A percentile compares a stretch with the other conserved stretches of the same genome.
Conservation (phyloP, 2,888 invertebrate species). For the Apotomis betuletana region DNA sequence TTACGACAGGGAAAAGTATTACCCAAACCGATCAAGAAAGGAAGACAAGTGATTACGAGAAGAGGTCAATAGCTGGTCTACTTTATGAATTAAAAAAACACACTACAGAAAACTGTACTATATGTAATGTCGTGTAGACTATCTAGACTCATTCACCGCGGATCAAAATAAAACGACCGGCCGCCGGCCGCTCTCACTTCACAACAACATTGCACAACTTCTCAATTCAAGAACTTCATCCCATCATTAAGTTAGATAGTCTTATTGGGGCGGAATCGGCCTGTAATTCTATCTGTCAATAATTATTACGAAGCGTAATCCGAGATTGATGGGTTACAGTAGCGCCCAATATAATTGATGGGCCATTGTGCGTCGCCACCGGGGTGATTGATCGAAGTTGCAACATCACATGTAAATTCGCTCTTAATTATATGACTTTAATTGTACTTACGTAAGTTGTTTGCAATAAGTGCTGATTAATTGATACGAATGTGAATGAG, state of each 20-base stretch:
- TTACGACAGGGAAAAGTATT: no score
- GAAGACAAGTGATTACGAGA: no score
- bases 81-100: no score
- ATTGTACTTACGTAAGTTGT: constrained; percentile 67
- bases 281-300: constrained; percentile 71
- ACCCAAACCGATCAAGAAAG: no score
- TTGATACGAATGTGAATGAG: constrained; percentile 50
- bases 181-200: neutral
- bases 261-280: constrained; percentile 56
- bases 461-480: constrained; percentile 56
- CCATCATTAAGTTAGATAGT: constrained; percentile 56
- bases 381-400: constrained; percentile 65
- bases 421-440: constrained; percentile 70
- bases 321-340: constrained; percentile 77
- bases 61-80: no score
- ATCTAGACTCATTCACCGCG: constrained; percentile 14
- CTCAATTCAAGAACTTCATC: constrained; percentile 37
- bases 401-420: constrained; percentile 59
- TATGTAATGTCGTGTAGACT: neutral
- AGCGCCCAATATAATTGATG: constrained; percentile 72
- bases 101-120: no score
- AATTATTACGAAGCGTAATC: constrained; percentile 74
- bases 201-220: constrained; percentile 45
- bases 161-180: neutral
- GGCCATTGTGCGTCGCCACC: constrained; percentile 62